phyloP scores from a whole-genome alignment of 2,888 invertebrate genomes.

The Hedya salicella region DNA sequence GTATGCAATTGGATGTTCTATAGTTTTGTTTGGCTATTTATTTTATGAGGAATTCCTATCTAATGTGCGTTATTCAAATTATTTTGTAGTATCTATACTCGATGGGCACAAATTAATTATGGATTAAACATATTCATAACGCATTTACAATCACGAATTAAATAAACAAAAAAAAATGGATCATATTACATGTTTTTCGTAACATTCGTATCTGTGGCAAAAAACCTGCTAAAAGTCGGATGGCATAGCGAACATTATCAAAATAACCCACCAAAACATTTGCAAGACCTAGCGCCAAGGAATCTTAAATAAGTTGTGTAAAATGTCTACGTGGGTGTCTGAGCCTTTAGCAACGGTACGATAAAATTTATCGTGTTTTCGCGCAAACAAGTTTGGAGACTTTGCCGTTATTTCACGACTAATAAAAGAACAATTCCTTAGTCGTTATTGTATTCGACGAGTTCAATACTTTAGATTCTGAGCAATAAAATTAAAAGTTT shows the following conservation, averaged over 20 bases:
- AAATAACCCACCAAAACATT: constrained; percentile 49
- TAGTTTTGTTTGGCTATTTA: too few relatives aligned
- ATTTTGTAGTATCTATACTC: too few relatives aligned
- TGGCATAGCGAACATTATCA: constrained; percentile 35
- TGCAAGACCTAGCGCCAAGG: constrained; percentile 48
- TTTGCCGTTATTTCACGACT: constrained; percentile 25
- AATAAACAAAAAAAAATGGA: too few relatives aligned
- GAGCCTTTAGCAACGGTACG: constrained; percentile 49
- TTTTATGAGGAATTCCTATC: too few relatives aligned
- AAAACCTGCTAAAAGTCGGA: not conserved
- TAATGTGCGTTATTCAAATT: too few relatives aligned
- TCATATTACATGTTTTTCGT: too few relatives aligned
- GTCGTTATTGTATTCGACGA: constrained; percentile 23
- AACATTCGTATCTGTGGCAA: not conserved
- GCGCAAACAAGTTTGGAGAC: constrained; percentile 48
- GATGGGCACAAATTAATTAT: too few relatives aligned
- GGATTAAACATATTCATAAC: too few relatives aligned
- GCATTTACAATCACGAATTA: too few relatives aligned
- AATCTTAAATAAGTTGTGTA: constrained; percentile 59
- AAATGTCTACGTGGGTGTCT: constrained; percentile 46
- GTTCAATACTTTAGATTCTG: constrained; percentile 20
- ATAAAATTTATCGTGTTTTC: constrained; percentile 51
- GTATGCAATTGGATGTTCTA: too few relatives aligned
- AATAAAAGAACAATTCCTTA: constrained; percentile 13
- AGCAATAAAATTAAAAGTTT: constrained; percentile 17